Conservation (phyloP, 2,888 invertebrate genomes). For the Odontocerum albicorne region DNA sequence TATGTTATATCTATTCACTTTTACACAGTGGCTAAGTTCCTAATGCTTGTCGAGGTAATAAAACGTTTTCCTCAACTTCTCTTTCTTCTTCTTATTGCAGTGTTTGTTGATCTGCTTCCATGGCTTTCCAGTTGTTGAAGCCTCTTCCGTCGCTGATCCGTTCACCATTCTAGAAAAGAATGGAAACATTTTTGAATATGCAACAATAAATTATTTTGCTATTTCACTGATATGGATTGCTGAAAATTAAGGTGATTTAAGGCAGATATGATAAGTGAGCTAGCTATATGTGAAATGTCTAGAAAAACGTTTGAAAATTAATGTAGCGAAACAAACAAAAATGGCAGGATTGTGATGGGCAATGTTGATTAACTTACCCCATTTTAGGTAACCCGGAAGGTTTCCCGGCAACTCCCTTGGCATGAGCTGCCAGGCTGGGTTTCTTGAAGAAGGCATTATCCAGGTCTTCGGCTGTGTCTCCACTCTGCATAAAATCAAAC, state of each 20-base stretch:
- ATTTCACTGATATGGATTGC: background rate
- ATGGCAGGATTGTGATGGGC: no score
- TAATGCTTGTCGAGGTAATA: constrained; percentile 81
- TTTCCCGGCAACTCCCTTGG: constrained; percentile 46
- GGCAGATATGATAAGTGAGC: no score
- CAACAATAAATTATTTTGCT: background rate
- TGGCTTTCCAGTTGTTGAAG: constrained; percentile 56
- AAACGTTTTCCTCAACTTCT: constrained; percentile 87
- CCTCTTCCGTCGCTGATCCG: constrained; percentile 15
- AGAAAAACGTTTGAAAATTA: no score
- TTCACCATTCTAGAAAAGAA: constrained; percentile 30
- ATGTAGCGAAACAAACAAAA: no score
- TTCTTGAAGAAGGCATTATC: constrained; percentile 64
- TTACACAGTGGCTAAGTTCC: no score
- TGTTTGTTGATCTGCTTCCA: constrained; percentile 85
- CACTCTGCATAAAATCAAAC: constrained; percentile 44
- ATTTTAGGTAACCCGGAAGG: constrained; percentile 32
- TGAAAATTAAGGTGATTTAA: no score
- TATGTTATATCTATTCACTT: no score
- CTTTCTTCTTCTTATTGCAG: constrained; percentile 86
- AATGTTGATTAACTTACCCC: constrained; percentile 13
- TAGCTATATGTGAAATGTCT: no score
- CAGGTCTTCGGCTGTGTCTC: constrained; percentile 56
- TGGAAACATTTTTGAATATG: background rate
- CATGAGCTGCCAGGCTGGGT: constrained; percentile 53